These are phyloP conservation scores for Cabera pusaria DNA, from an alignment of 2,888 invertebrate species.

Conservation along the genomic window DNA sequence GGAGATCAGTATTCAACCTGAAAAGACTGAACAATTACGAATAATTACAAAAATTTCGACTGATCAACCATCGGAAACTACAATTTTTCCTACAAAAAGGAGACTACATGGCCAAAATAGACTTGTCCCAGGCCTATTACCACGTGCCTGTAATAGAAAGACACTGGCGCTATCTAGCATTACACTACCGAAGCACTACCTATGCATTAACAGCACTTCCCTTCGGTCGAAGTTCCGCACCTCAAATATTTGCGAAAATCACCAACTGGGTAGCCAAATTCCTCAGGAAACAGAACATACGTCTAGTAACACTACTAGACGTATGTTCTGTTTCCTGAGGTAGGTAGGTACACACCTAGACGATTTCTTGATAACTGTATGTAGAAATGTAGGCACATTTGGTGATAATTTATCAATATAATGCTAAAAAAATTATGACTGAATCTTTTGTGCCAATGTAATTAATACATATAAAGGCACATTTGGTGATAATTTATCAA, in stretches of 20 bases:
- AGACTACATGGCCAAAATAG: slow-evolving; percentile 26
- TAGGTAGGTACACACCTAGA: slow-evolving; percentile 29
- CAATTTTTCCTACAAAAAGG: slow-evolving; percentile 8
- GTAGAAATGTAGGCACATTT: no score
- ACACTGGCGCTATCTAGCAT: slow-evolving; percentile 11
- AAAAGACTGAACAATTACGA: slow-evolving; percentile 24
- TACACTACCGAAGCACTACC: not conserved
- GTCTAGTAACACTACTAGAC: no score
- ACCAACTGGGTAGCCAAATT: slow-evolving; percentile 22
- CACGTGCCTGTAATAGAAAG: slow-evolving; percentile 7
- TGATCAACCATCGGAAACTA: slow-evolving; percentile 22
- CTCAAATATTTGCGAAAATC: slow-evolving; percentile 20
- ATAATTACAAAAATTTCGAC: slow-evolving; percentile 17
- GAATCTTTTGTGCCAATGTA: no score
- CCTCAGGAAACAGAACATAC: slow-evolving; percentile 16
- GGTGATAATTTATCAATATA: no score
- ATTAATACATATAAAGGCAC: no score
- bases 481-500: no score
- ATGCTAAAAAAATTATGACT: no score
- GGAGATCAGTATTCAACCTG: slow-evolving; percentile 23
- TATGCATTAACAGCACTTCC: slow-evolving; percentile 24
- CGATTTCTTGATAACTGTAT: slow-evolving; percentile 29
- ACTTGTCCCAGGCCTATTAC: slow-evolving; percentile 12
- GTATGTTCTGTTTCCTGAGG: no score
- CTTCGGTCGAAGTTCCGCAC: slow-evolving; percentile 25